Conservation (phyloP, 2,113 vertebrate genomes). For the Scortum barcoo region DNA sequence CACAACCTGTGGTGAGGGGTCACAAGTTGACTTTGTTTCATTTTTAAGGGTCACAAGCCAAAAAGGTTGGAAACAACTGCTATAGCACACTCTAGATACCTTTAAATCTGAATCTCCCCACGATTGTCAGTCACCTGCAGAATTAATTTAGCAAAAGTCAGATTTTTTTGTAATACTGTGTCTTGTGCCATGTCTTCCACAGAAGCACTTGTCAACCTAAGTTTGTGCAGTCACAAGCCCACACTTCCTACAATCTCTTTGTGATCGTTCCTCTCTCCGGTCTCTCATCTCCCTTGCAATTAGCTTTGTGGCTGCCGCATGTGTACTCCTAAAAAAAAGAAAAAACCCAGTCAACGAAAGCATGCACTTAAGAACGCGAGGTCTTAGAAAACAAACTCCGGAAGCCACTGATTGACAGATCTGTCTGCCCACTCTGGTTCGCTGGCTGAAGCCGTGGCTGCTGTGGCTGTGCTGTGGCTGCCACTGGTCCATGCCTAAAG, state of each 20-base stretch:
- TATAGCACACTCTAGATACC: background rate
- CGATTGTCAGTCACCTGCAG: background rate
- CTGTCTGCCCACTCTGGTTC: conserved; percentile 78
- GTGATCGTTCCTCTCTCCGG: conserved; percentile 30
- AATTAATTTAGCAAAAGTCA: background rate
- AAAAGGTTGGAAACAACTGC: background rate
- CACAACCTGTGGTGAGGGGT: background rate
- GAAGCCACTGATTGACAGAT: conserved; percentile 80
- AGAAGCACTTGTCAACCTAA: conserved; percentile 10
- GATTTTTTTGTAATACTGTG: conserved; percentile 2
- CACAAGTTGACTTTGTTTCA: background rate
- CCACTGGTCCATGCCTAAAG: conserved; percentile 58
- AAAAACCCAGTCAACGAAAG: conserved; percentile 52
- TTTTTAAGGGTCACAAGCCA: background rate
- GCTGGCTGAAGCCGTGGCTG: conserved; percentile 67
- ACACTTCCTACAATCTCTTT: conserved; percentile 50
- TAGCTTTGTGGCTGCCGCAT: conserved; percentile 65
- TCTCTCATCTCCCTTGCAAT: conserved; percentile 69
- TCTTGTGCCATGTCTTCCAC: conserved; percentile 29
- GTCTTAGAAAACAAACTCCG: conserved; percentile 80
- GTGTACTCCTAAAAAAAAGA: conserved; percentile 51
- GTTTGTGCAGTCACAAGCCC: conserved; percentile 37
- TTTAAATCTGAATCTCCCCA: background rate
- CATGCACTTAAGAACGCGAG: conserved; percentile 70
- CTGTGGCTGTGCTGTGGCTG: conserved; percentile 73